Percentiles rank a stretch among this genome's conserved stretches.
Conservation (phyloP, 2,113 vertebrate genomes). For the Bambusicola thoracicus region DNA sequence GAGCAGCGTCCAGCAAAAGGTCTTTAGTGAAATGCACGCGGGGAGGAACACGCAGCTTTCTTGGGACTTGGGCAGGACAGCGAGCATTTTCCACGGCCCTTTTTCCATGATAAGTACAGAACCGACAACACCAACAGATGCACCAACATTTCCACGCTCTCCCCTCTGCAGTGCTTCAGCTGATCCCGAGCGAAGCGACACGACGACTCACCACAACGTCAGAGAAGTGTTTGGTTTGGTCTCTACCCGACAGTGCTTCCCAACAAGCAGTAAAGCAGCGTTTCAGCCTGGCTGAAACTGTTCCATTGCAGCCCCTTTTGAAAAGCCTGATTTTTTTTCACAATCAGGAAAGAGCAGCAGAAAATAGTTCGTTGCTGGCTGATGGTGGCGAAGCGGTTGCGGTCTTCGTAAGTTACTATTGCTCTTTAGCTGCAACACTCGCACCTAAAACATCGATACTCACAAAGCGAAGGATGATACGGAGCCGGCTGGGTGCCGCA, state of each 20-base stretch:
- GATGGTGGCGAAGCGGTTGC: not conserved
- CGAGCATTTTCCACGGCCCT: not conserved
- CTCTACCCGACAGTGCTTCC: not conserved
- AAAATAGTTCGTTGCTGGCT: not conserved
- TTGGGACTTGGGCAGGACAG: not conserved
- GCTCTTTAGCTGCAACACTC: not conserved
- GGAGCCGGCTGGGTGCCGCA: not conserved
- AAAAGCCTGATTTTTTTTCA: not conserved
- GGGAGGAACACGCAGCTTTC: not conserved
- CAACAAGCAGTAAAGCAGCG: not conserved
- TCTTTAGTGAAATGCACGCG: not conserved
- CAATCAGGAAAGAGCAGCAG: not conserved
- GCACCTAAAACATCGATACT: not conserved
- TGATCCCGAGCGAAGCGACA: not conserved
- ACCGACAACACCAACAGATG: not conserved
- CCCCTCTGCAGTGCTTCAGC: not conserved
- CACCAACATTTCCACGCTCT: not conserved
- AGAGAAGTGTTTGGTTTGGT: not conserved
- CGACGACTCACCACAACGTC: not conserved
- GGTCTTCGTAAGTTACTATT: not conserved
- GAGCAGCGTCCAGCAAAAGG: not conserved
- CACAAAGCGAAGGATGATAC: not conserved
- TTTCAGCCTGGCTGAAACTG: not conserved
- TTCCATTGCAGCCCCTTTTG: not conserved
- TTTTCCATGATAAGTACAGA: rapidly evolving